phyloP scores from a whole-genome alignment of 2,113 vertebrate species.

The Phylloscopus trochilus region DNA sequence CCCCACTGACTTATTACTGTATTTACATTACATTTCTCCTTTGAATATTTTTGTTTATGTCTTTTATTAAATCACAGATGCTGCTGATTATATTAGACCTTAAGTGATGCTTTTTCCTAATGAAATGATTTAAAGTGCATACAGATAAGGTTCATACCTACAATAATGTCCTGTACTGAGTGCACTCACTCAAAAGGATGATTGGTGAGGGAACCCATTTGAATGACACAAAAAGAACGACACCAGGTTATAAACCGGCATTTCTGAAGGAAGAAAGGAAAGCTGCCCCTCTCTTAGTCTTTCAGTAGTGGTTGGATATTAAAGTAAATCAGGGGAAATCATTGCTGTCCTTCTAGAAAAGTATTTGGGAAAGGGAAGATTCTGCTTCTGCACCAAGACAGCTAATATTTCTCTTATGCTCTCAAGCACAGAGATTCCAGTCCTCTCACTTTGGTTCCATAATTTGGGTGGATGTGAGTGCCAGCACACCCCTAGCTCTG shows the following conservation, averaged over 20 bases:
- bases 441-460: background rate
- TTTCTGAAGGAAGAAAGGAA: background rate
- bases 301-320: background rate
- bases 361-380: background rate
- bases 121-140: background rate
- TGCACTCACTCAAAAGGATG: background rate
- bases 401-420: background rate
- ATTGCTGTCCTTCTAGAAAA: background rate
- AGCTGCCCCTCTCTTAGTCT: background rate
- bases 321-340: background rate
- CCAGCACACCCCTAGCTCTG: background rate
- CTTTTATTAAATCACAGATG: constrained; percentile 24
- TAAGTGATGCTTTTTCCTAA: background rate
- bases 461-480: background rate
- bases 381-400: background rate
- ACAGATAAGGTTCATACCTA: background rate
- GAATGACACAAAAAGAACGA: background rate
- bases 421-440: background rate
- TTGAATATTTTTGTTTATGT: constrained; percentile 26
- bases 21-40: background rate
- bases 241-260: background rate
- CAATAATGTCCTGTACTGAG: background rate
- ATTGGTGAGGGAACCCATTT: background rate
- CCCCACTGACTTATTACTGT: background rate
- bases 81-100: constrained; percentile 16